Base-by-base conservation (phyloP, 2,797 vertebrate genomes). In the Sphenopsis melanotis region DNA sequence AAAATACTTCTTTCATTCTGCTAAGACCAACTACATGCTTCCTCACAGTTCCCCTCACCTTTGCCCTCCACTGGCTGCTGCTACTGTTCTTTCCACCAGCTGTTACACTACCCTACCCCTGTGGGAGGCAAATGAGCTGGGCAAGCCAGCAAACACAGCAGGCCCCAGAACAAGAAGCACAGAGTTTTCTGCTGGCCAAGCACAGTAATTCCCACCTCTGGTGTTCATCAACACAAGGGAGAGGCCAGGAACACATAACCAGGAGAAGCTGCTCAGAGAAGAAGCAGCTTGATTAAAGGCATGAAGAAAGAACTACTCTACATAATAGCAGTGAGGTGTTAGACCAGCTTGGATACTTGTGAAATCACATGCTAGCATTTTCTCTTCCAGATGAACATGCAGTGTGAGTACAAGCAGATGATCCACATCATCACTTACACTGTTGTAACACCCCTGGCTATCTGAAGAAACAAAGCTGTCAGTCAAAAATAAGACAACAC, bases 261-360 rank as follows among this genome's bases (percentile, higher is more conserved):
- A 6, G 30, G 37, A 80, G 60, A 87, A 87, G 42, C n/a, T 13
- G 27, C 29, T 49, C 0, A 22, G 17, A 82, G 53, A 71, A 86
- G 46, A 1, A 75, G 26, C 34, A 90, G n/a, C 69, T 44, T 78
- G 59, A 90, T 53, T 26, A 60, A 66, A 83, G n/a, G 53, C 23
- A 89, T 22, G 61, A 85, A 69, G 57, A 60, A 93, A 61, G 41
- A 64, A 27, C 56, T 81, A 57, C 56, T 83, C 65, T 30, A 18
- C 2, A 2, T 71, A 76, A 83, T 1, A 79, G 59, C 63, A 87
- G 59, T 2, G 16, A 94, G 84, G 91, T 6, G 69, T 89, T 47
- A 91, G 93, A 93, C 91, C 85, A 88, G 91, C 87, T 46, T 49
- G 64, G 82, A n/a, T 90, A 91, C 89, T 91, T 78, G 82, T 90